Percentiles rank a stretch among this genome's conserved stretches.
Evolutionary conservation across 2,888 invertebrate genomes (phyloP).

Genomic region (Ichneumoninae sp.): DNA sequence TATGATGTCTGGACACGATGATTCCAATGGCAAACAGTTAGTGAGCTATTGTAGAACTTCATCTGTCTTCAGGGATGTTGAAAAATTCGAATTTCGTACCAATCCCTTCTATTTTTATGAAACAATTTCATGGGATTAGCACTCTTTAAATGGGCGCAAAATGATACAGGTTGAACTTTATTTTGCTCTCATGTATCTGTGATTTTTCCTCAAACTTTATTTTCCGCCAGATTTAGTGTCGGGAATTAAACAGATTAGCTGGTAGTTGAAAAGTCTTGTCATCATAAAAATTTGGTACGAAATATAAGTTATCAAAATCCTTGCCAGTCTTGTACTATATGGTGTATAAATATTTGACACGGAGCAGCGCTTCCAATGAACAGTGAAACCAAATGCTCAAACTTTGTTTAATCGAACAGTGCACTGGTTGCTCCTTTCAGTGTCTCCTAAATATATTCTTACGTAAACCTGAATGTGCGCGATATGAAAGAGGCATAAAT

Average conservation of each 20-base stretch:
- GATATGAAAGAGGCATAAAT: slow-evolving; percentile 38
- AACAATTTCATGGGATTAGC: background rate
- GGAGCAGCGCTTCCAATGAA: slow-evolving; percentile 60
- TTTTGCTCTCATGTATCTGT: background rate
- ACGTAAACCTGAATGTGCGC: slow-evolving; percentile 31
- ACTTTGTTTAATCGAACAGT: slow-evolving; percentile 49
- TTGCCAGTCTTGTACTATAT: slow-evolving; percentile 42
- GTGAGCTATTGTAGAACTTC: background rate
- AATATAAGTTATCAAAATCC: slow-evolving; percentile 4
- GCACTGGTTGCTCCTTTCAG: slow-evolving; percentile 56
- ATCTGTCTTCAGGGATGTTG: background rate
- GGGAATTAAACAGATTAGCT: background rate
- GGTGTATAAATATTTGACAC: slow-evolving; percentile 58
- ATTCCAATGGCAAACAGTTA: background rate
- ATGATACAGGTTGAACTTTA: background rate
- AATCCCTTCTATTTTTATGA: background rate
- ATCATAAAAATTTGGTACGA: background rate
- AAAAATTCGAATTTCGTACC: slow-evolving; percentile 2
- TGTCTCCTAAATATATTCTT: slow-evolving; percentile 48
- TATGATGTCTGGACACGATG: slow-evolving; percentile 28
- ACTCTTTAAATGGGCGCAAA: background rate
- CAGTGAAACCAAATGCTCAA: slow-evolving; percentile 55
- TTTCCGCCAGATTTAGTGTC: background rate
- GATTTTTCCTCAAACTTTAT: background rate
- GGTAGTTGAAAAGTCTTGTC: background rate